Base-by-base conservation (phyloP, 1,140 invertebrate genomes). In the Bombus turneri region DNA sequence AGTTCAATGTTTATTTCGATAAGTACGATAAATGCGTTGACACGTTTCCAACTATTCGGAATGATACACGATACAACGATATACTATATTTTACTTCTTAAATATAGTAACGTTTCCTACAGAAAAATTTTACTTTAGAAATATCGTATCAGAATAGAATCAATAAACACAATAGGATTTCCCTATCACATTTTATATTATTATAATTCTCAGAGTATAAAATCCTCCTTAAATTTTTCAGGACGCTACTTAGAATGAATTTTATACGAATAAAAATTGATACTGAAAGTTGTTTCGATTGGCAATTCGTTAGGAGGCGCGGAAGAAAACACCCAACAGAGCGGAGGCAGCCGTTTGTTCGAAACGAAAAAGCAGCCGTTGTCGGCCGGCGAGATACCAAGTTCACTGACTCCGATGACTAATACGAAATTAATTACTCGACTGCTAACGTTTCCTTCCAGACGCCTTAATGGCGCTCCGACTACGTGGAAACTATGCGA, bases 321-420 rank as follows among this genome's bases (percentile, higher is more conserved):
- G 31, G 43, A 62, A 41, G 37, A 73, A 34, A 82, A 75, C 62
- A 34, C 25, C 22, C 28, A n/a, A 59, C 57, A 39, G 8, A 41
- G 0, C n/a, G 39, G 62, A 64, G 25, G 13, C 12, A 18, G 25
- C 9, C 75, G 28, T 34, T 59, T n/a, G 37, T 39, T 37, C 9
- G 18, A 66, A 82, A 28, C 5, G 39, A 57, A 68, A 68, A 83
- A 77, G 31, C 57, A 41, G 62, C 25, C 43, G 74, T 59, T 81
- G 18, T 66, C 59, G 76, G 25, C 22, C 47, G 47, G 12, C 10
- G 31, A 66, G 41, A 79, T 79, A 80, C 43, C 53, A 80, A 80
- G 83, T 80, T 85, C 83, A 72, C 75, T 85, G 83, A 85, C 83
- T 80, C 66, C 74, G 64, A 83, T 83, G 82, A 83, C 82, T 78